Percentiles rank a stretch among this genome's conserved stretches.
phyloP scores from a whole-genome alignment of 2,113 vertebrate species.

The Nerophis ophidion region DNA sequence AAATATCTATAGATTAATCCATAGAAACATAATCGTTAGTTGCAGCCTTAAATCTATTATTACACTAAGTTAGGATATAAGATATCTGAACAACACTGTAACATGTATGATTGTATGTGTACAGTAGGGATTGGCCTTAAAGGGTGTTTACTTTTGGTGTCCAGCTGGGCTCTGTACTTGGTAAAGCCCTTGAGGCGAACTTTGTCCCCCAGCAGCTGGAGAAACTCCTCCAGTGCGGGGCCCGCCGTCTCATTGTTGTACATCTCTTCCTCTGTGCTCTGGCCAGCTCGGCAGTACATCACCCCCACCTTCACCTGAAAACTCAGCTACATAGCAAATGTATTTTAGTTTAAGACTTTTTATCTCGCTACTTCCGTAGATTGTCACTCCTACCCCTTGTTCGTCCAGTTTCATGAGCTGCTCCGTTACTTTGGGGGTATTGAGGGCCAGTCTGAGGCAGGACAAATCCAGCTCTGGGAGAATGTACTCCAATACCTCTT shows the following conservation, averaged over 20 bases:
- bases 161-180: slow-evolving; percentile 92
- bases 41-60: too few relatives aligned
- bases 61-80: too few relatives aligned
- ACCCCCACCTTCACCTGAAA: slow-evolving; percentile 94
- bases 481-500: slow-evolving; percentile 89
- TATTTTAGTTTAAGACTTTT: neutral
- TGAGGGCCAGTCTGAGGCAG: slow-evolving; percentile 88
- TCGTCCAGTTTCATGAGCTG: slow-evolving; percentile 96
- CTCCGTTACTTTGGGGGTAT: slow-evolving; percentile 92
- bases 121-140: neutral
- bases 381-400: slow-evolving; percentile 80
- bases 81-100: too few relatives aligned
- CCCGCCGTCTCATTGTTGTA: slow-evolving; percentile 92
- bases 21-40: too few relatives aligned
- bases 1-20: too few relatives aligned
- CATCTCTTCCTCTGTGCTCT: slow-evolving; percentile 95
- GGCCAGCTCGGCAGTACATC: slow-evolving; percentile 91
- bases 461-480: slow-evolving; percentile 88
- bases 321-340: slow-evolving; percentile 72
- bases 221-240: slow-evolving; percentile 89
- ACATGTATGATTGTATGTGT: neutral
- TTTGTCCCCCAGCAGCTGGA: slow-evolving; percentile 87
- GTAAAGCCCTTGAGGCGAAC: slow-evolving; percentile 92
- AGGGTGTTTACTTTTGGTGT: slow-evolving; percentile 83
- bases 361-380: neutral